Percentiles rank a stretch among this genome's conserved stretches.
These are phyloP conservation scores for Scotopteryx bipunctaria DNA, from an alignment of 2,888 invertebrate species.

Conservation along the genomic window DNA sequence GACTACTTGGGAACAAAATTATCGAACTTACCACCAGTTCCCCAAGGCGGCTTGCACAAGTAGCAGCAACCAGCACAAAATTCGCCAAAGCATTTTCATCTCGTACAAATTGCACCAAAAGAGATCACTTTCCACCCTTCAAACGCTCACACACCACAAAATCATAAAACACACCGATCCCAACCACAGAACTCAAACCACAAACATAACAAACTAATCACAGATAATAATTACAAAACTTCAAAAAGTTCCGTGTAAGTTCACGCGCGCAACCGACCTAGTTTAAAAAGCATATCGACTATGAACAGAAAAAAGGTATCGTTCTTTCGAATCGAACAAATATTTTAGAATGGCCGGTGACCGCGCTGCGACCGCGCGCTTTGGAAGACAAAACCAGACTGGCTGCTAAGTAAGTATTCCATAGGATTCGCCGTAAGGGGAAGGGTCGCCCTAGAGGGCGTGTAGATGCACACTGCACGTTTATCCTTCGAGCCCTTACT, in stretches of 20 bases:
- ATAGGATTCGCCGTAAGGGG: conserved; percentile 79
- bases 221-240: conserved; percentile 60
- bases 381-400: conserved; percentile 80
- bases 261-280: conserved; percentile 45
- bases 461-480: conserved; percentile 76
- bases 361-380: conserved; percentile 74
- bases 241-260: conserved; percentile 64
- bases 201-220: conserved; percentile 63
- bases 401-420: conserved; percentile 80
- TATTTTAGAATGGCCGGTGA: conserved; percentile 50
- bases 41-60: conserved; percentile 66
- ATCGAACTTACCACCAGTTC: conserved; percentile 77
- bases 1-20: too few relatives aligned
- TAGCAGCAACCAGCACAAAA: conserved; percentile 63
- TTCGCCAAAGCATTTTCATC: conserved; percentile 76
- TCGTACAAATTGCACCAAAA: conserved; percentile 45
- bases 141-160: conserved; percentile 54
- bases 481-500: conserved; percentile 74
- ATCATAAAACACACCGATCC: conserved; percentile 53
- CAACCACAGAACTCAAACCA: conserved; percentile 58
- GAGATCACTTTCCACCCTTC: conserved; percentile 51
- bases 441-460: conserved; percentile 80
- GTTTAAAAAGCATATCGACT: conserved; percentile 49
- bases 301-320: conserved; percentile 40
- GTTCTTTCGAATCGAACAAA: conserved; percentile 62